These are phyloP conservation scores for Phymorhynchus buccinoides DNA, from an alignment of 1,140 invertebrate genomes.

Conservation along the genomic window DNA sequence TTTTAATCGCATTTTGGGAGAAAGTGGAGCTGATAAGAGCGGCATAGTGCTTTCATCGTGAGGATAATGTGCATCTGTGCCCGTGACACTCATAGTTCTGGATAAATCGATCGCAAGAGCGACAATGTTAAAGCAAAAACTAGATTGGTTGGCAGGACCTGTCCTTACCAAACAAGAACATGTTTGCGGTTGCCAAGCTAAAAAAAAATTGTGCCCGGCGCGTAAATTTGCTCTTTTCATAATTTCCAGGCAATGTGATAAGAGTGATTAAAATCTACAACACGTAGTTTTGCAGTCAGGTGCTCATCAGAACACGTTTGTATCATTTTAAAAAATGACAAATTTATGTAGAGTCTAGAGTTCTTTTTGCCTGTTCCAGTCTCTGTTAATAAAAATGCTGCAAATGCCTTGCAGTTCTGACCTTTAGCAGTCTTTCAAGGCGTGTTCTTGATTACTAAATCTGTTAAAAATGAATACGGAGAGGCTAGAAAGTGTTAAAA, in stretches of 20 bases:
- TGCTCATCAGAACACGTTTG: neutral
- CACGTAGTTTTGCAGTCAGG: neutral
- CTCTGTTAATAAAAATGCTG: neutral
- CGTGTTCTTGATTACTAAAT: neutral
- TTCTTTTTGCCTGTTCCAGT: neutral
- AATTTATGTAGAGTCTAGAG: neutral
- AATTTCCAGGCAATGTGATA: neutral
- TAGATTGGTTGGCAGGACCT: neutral
- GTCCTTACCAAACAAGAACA: neutral
- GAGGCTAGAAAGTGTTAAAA: slow-evolving; percentile 30
- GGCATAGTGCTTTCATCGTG: neutral
- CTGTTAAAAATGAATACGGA: slow-evolving; percentile 9
- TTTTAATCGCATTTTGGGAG: too few species aligned
- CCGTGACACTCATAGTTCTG: too few species aligned
- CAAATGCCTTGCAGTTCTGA: too few species aligned
- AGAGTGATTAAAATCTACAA: neutral
- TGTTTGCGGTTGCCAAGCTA: neutral
- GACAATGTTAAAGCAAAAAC: neutral
- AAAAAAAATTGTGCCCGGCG: neutral
- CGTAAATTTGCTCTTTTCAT: neutral
- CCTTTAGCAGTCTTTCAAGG: neutral
- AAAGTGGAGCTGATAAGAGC: too few species aligned
- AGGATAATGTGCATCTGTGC: neutral
- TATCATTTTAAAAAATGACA: neutral
- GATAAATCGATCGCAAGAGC: neutral